A percentile compares a stretch with the other conserved stretches of the same genome.
phyloP scores from a whole-genome alignment of 2,888 invertebrate species.

The Volucella bombylans region DNA sequence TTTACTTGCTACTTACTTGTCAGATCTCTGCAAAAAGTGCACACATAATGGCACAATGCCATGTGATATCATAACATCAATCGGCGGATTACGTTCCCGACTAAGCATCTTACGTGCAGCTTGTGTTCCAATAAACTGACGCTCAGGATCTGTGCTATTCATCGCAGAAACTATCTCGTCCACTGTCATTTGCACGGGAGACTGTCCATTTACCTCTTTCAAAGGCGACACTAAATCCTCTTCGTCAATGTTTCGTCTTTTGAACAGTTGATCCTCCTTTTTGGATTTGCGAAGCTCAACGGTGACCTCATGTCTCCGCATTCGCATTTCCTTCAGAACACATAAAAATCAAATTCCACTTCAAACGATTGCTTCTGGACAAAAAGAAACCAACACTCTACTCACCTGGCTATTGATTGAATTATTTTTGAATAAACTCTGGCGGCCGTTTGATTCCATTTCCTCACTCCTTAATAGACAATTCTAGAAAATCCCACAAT shows the following conservation, averaged over 20 bases:
- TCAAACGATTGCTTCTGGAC: not conserved
- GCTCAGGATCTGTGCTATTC: conserved; percentile 85
- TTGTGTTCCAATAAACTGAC: conserved; percentile 89
- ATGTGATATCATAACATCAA: conserved; percentile 90
- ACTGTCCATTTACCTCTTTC: conserved; percentile 83
- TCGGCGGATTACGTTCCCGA: conserved; percentile 94
- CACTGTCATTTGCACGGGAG: conserved; percentile 84
- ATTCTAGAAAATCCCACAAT: conserved; percentile 49
- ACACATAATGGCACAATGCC: conserved; percentile 93
- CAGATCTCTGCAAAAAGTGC: conserved; percentile 87
- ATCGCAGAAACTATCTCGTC: conserved; percentile 90
- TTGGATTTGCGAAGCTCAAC: conserved; percentile 96
- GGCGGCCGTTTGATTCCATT: conserved; percentile 83
- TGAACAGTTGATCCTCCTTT: conserved; percentile 96
- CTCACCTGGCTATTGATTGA: conserved; percentile 89
- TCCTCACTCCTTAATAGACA: conserved; percentile 74
- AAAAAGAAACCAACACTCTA: conserved; percentile 5
- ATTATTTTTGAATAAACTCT: conserved; percentile 90
- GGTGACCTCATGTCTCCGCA: conserved; percentile 93
- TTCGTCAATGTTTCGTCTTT: conserved; percentile 91
- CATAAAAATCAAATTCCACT: not conserved
- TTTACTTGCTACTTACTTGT: conserved; percentile 85
- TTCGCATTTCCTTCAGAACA: conserved; percentile 85
- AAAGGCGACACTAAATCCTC: conserved; percentile 83
- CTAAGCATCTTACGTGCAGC: conserved; percentile 94